Percentiles rank a stretch among this genome's conserved stretches.
Conservation (phyloP, 1,140 invertebrate genomes). For the Plodia interpunctella region DNA sequence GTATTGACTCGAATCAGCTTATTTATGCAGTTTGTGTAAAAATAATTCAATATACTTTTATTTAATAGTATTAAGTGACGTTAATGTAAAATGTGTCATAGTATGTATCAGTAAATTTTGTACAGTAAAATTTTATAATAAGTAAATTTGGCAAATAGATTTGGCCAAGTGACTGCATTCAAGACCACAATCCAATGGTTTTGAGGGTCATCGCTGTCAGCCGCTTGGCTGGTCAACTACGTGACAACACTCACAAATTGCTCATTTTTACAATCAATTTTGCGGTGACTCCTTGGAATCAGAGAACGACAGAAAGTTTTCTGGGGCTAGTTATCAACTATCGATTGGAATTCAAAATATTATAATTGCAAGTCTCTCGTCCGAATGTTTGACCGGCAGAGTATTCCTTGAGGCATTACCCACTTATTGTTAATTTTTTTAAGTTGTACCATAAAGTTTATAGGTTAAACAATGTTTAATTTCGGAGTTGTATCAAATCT, state of each 20-base stretch:
- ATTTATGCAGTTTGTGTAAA: background rate
- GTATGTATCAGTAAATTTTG: too few species aligned
- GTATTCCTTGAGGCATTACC: too few species aligned
- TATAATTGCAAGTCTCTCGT: too few species aligned
- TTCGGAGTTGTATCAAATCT: too few species aligned
- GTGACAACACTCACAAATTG: conserved; percentile 43
- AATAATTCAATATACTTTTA: background rate
- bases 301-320: conserved; percentile 2
- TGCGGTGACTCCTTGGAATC: conserved; percentile 28
- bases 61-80: background rate
- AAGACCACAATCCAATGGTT: conserved; percentile 33
- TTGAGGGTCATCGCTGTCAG: conserved; percentile 37
- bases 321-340: too few species aligned
- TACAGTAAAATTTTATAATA: conserved; percentile 2
- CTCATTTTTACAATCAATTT: conserved; percentile 34
- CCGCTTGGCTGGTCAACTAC: conserved; percentile 26
- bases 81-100: too few species aligned
- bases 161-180: conserved; percentile 28
- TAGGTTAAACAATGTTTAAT: too few species aligned
- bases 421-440: too few species aligned
- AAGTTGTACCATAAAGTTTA: too few species aligned
- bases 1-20: background rate
- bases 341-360: too few species aligned
- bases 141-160: conserved; percentile 32
- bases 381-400: too few species aligned